Evolutionary conservation across 2,888 invertebrate genomes (phyloP).

Genomic region (Gymnosoma rotundatum): DNA sequence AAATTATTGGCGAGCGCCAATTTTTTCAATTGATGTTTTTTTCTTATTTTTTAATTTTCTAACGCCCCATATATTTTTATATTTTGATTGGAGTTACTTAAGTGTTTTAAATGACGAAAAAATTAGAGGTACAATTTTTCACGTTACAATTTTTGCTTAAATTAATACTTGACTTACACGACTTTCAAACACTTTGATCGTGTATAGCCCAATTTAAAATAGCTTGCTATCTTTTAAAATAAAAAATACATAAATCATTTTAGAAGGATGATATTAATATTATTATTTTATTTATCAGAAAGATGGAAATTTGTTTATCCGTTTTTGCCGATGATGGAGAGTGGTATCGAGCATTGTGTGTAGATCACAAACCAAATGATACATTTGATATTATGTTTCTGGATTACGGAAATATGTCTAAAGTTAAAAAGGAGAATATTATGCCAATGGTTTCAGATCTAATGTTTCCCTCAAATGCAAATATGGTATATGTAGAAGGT

Average conservation of each 20-base stretch:
- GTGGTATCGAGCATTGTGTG: conserved; percentile 75
- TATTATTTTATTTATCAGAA: conserved; percentile 54
- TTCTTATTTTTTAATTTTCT: too few species aligned
- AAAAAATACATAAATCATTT: too few species aligned
- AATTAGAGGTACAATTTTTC: too few species aligned
- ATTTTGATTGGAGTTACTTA: too few species aligned
- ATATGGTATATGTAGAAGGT: conserved; percentile 73
- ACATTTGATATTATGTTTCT: conserved; percentile 72
- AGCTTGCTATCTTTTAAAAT: neutral
- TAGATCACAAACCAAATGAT: conserved; percentile 67
- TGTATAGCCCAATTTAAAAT: neutral
- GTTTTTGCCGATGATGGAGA: conserved; percentile 73
- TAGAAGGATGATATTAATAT: too few species aligned
- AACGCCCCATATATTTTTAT: too few species aligned
- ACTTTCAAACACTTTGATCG: too few species aligned
- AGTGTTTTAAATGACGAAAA: too few species aligned
- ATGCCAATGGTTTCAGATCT: conserved; percentile 72
- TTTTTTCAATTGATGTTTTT: too few species aligned
- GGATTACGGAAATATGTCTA: conserved; percentile 73
- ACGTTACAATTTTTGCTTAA: too few species aligned
- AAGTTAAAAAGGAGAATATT: conserved; percentile 71
- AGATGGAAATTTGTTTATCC: conserved; percentile 73
- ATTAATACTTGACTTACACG: too few species aligned
- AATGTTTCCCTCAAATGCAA: conserved; percentile 73
- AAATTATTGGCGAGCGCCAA: too few species aligned